Conservation (phyloP, 2,888 invertebrate genomes). For the Clivina fossor region DNA sequence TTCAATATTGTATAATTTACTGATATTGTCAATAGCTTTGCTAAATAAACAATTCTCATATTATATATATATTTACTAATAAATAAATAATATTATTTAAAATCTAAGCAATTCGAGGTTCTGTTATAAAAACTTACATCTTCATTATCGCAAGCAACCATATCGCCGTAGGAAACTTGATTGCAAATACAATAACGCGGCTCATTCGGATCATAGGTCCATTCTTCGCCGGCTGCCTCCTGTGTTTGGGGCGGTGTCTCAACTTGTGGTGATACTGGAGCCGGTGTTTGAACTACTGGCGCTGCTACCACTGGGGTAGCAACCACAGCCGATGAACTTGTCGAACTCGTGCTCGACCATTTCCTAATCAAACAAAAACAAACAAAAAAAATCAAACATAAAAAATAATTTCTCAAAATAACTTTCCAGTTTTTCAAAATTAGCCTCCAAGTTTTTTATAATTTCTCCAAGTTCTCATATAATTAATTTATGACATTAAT, state of each 20-base stretch:
- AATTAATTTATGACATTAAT: too few species aligned
- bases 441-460: too few species aligned
- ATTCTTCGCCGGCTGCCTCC: conserved; percentile 73
- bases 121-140: conserved; percentile 66
- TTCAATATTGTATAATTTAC: too few species aligned
- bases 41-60: too few species aligned
- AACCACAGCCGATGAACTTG: conserved; percentile 44
- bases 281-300: conserved; percentile 42
- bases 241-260: conserved; percentile 55
- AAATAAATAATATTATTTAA: not conserved
- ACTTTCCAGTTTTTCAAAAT: too few species aligned
- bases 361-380: conserved; percentile 47
- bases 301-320: conserved; percentile 47
- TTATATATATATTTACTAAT: too few species aligned
- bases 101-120: not conserved
- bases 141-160: conserved; percentile 99
- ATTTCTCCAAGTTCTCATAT: too few species aligned
- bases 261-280: conserved; percentile 53
- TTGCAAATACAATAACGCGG: conserved; percentile 95
- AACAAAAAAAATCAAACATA: conserved; percentile 14
- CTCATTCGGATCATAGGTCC: conserved; percentile 95
- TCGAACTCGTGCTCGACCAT: conserved; percentile 45
- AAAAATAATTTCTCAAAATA: not conserved
- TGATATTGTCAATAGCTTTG: too few species aligned
- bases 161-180: conserved; percentile 96